Conservation (phyloP, 1,140 invertebrate species). For the Bombus superbus region DNA sequence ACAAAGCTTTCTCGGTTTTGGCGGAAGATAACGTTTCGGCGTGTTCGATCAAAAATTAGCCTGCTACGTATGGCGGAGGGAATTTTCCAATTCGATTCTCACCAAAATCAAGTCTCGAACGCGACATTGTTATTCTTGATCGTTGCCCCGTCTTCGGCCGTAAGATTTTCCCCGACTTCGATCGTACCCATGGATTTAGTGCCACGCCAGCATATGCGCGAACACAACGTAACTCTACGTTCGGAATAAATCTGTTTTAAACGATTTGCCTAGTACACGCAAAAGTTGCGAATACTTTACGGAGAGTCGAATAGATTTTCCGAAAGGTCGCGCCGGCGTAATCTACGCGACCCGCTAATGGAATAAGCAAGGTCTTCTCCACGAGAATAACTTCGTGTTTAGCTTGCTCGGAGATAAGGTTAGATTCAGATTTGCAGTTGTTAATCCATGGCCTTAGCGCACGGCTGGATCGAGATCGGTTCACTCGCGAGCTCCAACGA, state of each 20-base stretch:
- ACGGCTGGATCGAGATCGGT: neutral
- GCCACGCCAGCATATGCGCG: neutral
- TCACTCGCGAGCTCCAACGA: neutral
- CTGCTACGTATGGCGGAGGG: too few species aligned
- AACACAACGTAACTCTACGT: neutral
- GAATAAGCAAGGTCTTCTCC: neutral
- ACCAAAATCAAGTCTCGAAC: neutral
- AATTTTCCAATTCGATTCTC: neutral
- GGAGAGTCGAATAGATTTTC: neutral
- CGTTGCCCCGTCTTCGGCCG: too few species aligned
- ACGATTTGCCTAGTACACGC: neutral
- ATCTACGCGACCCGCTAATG: neutral
- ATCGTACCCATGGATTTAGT: neutral
- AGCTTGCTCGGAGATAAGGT: neutral
- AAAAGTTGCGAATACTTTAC: neutral
- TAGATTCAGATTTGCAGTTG: slow-evolving; percentile 14
- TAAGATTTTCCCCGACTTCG: neutral
- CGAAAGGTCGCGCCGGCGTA: neutral
- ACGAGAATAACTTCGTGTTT: slow-evolving; percentile 5
- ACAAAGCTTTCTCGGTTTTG: too few species aligned
- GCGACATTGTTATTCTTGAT: too few species aligned
- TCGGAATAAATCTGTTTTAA: neutral
- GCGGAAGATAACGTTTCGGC: too few species aligned
- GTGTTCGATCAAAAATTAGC: too few species aligned
- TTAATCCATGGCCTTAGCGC: slow-evolving; percentile 22